Percentiles rank a stretch among this genome's conserved stretches.
Evolutionary conservation across 1,140 invertebrate genomes (phyloP).

Genomic region (Tribolium castaneum): DNA sequence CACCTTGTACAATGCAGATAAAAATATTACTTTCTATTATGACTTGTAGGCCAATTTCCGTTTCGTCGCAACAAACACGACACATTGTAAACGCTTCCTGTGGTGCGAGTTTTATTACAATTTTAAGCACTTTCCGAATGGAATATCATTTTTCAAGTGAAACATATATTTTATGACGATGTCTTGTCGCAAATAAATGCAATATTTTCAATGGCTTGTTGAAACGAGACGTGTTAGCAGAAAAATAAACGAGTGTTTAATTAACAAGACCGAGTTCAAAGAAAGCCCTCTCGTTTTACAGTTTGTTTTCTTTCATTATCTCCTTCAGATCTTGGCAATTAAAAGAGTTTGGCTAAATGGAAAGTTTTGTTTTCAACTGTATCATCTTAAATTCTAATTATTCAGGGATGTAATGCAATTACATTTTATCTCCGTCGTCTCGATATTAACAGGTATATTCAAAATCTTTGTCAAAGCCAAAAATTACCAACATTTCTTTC

Average conservation of each 20-base stretch:
- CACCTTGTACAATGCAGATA: no score
- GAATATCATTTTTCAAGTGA: background rate
- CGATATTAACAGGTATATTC: background rate
- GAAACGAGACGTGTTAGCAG: constrained; percentile 1
- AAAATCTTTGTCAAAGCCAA: background rate
- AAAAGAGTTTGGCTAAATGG: constrained; percentile 23
- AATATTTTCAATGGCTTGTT: background rate
- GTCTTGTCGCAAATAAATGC: background rate
- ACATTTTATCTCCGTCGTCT: background rate
- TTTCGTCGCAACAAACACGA: background rate
- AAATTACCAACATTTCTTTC: no score
- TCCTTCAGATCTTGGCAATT: constrained; percentile 18
- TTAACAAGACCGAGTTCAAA: constrained; percentile 23
- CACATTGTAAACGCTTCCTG: background rate
- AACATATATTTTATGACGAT: background rate
- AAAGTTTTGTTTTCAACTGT: constrained; percentile 26
- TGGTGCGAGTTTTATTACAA: background rate
- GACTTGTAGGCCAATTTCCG: background rate
- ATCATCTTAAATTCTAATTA: constrained; percentile 29
- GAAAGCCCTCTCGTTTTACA: constrained; percentile 19
- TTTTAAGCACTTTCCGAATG: background rate
- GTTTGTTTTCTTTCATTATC: constrained; percentile 28
- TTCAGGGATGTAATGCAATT: constrained; percentile 4
- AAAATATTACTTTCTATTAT: constrained; percentile 15
- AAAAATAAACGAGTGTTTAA: constrained; percentile 26